phyloP scores from a whole-genome alignment of 2,797 vertebrate genomes.

The Betta splendens region DNA sequence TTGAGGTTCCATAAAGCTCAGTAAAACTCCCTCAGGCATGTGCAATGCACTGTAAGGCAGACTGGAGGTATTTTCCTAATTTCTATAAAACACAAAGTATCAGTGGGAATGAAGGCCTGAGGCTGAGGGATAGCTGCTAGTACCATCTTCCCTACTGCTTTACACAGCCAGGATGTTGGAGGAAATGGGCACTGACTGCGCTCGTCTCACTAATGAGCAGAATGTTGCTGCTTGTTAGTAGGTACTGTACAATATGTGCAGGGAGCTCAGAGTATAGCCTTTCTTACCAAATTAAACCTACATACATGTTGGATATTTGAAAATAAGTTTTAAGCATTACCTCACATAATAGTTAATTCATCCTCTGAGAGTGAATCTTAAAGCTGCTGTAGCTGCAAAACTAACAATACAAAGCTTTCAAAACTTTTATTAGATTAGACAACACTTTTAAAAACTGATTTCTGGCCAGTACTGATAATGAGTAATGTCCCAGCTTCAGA shows the following conservation, averaged over 20 bases:
- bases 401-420: too few species aligned
- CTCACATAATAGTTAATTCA: too few species aligned
- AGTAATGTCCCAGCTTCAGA: constrained; percentile 61
- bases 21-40: constrained; percentile 37
- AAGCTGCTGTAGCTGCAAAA: too few species aligned
- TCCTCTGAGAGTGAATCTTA: too few species aligned
- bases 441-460: constrained; percentile 14
- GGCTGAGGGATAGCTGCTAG: constrained; percentile 49
- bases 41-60: constrained; percentile 42
- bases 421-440: constrained; percentile 26
- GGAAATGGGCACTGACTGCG: constrained; percentile 45
- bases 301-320: too few species aligned
- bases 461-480: constrained; percentile 54
- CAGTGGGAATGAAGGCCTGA: constrained; percentile 56
- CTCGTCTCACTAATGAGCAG: constrained; percentile 66
- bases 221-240: constrained; percentile 61
- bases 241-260: constrained; percentile 50
- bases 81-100: constrained; percentile 69
- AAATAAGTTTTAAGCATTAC: too few species aligned
- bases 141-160: constrained; percentile 70
- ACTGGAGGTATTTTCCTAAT: constrained; percentile 53
- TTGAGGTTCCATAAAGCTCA: constrained; percentile 50
- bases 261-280: constrained; percentile 43
- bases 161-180: constrained; percentile 71
- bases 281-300: constrained; percentile 47